phyloP scores from a whole-genome alignment of 2,888 invertebrate species.

The Dasypogon diadema region DNA sequence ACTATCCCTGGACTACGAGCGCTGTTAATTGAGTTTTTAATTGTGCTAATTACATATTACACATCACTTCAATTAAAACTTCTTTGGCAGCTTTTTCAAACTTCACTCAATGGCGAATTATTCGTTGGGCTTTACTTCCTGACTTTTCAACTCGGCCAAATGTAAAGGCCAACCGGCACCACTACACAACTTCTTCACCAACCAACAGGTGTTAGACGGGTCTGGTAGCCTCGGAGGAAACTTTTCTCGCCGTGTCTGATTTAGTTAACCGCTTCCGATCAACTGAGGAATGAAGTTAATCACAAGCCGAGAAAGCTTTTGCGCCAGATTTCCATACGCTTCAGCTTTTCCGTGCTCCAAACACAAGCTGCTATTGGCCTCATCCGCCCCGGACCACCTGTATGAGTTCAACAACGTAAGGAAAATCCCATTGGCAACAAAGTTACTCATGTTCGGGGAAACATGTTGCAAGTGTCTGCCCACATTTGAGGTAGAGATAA shows the following conservation, averaged over 20 bases:
- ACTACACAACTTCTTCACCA: slow-evolving; percentile 50
- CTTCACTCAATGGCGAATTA: neutral
- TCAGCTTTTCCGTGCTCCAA: slow-evolving; percentile 12
- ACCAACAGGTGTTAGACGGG: slow-evolving; percentile 53
- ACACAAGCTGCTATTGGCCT: neutral
- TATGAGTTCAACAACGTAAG: neutral
- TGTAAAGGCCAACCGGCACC: slow-evolving; percentile 25
- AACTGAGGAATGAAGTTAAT: slow-evolving; percentile 50
- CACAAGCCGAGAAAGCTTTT: slow-evolving; percentile 50
- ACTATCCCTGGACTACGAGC: neutral
- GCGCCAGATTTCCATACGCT: slow-evolving; percentile 20
- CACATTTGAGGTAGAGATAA: neutral
- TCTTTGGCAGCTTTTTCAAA: neutral
- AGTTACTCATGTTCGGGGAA: neutral
- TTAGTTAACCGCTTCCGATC: slow-evolving; percentile 54
- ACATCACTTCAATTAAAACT: neutral
- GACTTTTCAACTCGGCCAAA: neutral
- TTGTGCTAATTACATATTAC: neutral
- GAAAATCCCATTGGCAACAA: slow-evolving; percentile 2
- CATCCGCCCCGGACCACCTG: slow-evolving; percentile 1
- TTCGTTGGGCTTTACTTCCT: neutral
- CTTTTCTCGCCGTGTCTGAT: slow-evolving; percentile 47
- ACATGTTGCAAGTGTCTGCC: neutral
- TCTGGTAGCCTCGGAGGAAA: slow-evolving; percentile 29
- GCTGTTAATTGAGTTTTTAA: neutral